phyloP scores from a whole-genome alignment of 2,113 vertebrate species.

The Leuciscus idus region DNA sequence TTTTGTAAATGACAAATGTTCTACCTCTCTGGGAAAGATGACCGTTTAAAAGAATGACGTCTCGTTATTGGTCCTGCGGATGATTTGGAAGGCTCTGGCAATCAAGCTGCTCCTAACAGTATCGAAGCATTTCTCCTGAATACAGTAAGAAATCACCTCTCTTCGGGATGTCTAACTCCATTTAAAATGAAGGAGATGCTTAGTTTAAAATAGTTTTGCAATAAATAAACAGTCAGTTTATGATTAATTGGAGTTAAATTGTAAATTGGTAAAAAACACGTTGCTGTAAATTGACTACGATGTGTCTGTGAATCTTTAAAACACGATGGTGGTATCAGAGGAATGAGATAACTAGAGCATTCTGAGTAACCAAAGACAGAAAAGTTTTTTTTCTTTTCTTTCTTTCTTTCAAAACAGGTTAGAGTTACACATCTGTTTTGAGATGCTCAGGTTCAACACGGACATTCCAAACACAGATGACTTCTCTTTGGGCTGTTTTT shows the following conservation, averaged over 20 bases:
- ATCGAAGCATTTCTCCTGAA: conserved; percentile 14
- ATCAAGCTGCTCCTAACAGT: conserved; percentile 60
- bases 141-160: conserved; percentile 51
- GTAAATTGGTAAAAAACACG: not conserved
- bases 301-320: conserved; percentile 17
- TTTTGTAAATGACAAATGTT: conserved; percentile 83
- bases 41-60: conserved; percentile 76
- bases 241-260: conserved; percentile 50
- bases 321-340: conserved; percentile 28
- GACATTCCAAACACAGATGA: conserved; percentile 67
- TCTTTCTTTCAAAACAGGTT: conserved; percentile 20
- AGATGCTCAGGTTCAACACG: conserved; percentile 37
- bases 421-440: conserved; percentile 52
- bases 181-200: conserved; percentile 46
- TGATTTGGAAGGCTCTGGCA: conserved; percentile 74
- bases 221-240: conserved; percentile 54
- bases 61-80: conserved; percentile 77
- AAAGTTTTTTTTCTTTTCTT: not conserved
- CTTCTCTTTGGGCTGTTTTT: conserved; percentile 65
- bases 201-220: conserved; percentile 29
- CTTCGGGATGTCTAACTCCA: conserved; percentile 51
- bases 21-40: conserved; percentile 72
- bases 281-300: conserved; percentile 45
- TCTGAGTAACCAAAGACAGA: conserved; percentile 53
- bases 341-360: conserved; percentile 42